These are phyloP conservation scores for Cephonodes hylas DNA, from an alignment of 2,888 invertebrate species.

Conservation along the genomic window DNA sequence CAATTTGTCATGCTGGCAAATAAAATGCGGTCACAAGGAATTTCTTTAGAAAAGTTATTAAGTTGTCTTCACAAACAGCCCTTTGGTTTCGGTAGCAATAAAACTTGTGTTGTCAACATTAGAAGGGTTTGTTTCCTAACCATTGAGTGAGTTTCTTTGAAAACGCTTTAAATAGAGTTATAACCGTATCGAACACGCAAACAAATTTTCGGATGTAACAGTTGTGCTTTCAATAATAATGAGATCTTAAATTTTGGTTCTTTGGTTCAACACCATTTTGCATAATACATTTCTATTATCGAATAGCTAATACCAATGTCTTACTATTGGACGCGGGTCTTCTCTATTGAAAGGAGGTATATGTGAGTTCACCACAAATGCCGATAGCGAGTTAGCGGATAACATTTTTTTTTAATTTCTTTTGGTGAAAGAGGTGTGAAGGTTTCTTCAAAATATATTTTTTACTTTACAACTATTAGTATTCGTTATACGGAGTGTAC, in stretches of 20 bases:
- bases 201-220: neutral
- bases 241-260: neutral
- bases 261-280: neutral
- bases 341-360: no score
- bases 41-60: conserved; percentile 49
- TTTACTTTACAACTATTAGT: no score
- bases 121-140: conserved; percentile 52
- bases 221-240: neutral
- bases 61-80: conserved; percentile 37
- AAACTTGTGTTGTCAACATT: conserved; percentile 54
- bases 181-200: neutral
- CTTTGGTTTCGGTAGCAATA: conserved; percentile 68
- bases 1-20: conserved; percentile 35
- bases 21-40: conserved; percentile 32
- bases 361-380: no score
- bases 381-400: no score
- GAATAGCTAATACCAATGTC: no score
- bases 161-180: conserved; percentile 25
- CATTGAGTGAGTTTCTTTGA: conserved; percentile 46
- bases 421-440: no score
- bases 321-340: no score
- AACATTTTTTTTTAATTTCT: no score
- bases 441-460: no score
- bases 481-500: no score
- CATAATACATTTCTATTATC: no score